Evolutionary conservation across 1,140 invertebrate species (phyloP), one percentile per base, ranked within the genome.

Genomic region (Sitobion miscanthi): DNA sequence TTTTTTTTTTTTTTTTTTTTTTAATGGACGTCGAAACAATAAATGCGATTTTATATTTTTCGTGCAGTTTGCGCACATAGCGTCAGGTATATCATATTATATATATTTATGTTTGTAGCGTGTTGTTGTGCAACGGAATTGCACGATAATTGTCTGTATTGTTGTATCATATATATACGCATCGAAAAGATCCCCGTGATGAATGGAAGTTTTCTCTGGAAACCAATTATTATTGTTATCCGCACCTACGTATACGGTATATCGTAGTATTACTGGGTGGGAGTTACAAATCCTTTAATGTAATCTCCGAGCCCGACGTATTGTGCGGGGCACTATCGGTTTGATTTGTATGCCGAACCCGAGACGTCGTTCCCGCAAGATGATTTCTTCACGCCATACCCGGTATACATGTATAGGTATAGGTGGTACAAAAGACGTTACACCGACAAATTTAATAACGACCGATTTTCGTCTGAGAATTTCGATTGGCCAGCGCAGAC

Each of bases 171-270:
- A 57, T 57, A 57, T 62, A 62, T 30, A 77, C n/a, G 14, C 62
- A 77, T 77, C n/a, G 62, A 77, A 77, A 77, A 77, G 62, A 77
- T 77, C 11, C n/a, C 4, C 62, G 62, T 77, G 62, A 77, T 77
- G 62, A 77, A 77, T 77, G n/a, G 62, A 77, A 77, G 62, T 77
- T 77, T 77, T 77, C 62, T 77, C 62, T 14, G n/a, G 62, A 77
- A 77, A 77, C 62, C 30, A 77, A 77, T n/a, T 77, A 69, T 69
- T 69, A 77, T n/a, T 77, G 30, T 77, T 69, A 69, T 69, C 62
- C 62, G n/a, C n/a, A 54, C 52, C 52, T 69, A 69, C 62, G n/a
- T 8, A 25, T 69, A n/a, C 62, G 30, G 11, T 62, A 62, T 62
- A 47, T 8, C 45, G 1, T 47, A 47, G 6, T 3, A 42, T 42